phyloP scores from a whole-genome alignment of 2,888 invertebrate genomes.

The Agrochola macilenta region DNA sequence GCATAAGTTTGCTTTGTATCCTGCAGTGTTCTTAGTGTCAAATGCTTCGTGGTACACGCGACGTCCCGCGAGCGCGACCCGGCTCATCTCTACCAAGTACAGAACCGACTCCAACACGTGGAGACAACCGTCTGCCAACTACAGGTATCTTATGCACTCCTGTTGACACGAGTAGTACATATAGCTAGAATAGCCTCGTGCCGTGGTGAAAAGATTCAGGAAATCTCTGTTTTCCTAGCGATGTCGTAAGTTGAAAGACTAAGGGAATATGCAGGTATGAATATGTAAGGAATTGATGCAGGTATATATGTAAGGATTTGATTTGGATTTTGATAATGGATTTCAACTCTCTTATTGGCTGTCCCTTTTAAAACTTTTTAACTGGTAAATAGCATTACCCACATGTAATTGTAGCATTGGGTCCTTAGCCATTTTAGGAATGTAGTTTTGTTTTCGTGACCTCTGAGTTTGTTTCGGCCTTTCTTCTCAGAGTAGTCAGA shows the following conservation, averaged over 20 bases:
- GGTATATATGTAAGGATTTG: too few relatives aligned
- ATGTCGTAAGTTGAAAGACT: background rate
- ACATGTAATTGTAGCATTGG: background rate
- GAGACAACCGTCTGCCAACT: constrained; percentile 58
- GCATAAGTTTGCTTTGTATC: too few relatives aligned
- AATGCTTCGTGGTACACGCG: constrained; percentile 50
- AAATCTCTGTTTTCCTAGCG: background rate
- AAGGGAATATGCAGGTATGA: too few relatives aligned
- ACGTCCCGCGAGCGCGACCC: background rate
- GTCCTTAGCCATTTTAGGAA: background rate
- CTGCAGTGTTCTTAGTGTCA: constrained; percentile 55
- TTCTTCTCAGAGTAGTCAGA: too few relatives aligned
- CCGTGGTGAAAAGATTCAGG: background rate
- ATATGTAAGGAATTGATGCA: too few relatives aligned
- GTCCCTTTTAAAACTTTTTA: background rate
- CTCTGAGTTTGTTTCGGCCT: too few relatives aligned
- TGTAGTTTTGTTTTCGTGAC: too few relatives aligned
- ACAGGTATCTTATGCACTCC: constrained; percentile 37
- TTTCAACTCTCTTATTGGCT: background rate
- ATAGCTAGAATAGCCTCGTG: background rate
- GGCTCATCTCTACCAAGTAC: constrained; percentile 21
- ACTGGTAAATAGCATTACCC: background rate
- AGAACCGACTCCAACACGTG: constrained; percentile 58
- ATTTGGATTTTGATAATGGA: too few relatives aligned
- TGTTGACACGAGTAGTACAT: background rate